Evolutionary conservation across 2,113 vertebrate species (phyloP), one percentile per base, ranked within the genome.

Genomic region (Silurus asotus): DNA sequence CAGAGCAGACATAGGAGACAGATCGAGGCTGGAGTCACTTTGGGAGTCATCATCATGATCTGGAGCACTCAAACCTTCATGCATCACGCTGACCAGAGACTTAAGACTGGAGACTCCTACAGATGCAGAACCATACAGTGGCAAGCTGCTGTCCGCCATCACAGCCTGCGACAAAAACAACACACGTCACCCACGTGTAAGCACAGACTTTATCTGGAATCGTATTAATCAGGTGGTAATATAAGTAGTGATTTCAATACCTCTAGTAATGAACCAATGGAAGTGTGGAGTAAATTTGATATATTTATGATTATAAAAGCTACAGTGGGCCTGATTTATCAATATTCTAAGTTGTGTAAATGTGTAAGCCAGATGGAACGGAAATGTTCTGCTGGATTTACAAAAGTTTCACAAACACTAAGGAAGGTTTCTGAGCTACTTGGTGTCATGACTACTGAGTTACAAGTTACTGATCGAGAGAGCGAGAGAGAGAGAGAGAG

Each of bases 21-120:
- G 95, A 87, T 97, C 97, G 5, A 97, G 96, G 88, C 98, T 99
- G 93, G 97, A 97, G 95, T 99, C 98, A 55, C 97, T 98, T 92
- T 96, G 96, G 82, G 97, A 97, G 91, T 96, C 97, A 83, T 97
- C 97, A 83, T 97, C 96, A 80, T 97, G 97, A 87, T 96, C 96
- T 82, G 97, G 96, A 81, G 95, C 96, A 89, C 96, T 98, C 90
- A 98, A 95, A 92, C 99, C 97, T 94, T 99, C 97, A 89, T 96
- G 96, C 88, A 98, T 96, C 7, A 95, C 91, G 20, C 91, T 96
- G 92, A 97, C 95, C 93, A 98, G 90, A 86, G 95, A 96, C 94
- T 96, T 96, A 92, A 98, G 94, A 84, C 96, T 93, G 92, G 97
- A 96, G 90, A 95, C 96, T 92, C 97, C 97, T 94, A 98, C 95